Evolutionary conservation across 2,797 vertebrate species (phyloP).

Genomic region (Anolis apletophallus): DNA sequence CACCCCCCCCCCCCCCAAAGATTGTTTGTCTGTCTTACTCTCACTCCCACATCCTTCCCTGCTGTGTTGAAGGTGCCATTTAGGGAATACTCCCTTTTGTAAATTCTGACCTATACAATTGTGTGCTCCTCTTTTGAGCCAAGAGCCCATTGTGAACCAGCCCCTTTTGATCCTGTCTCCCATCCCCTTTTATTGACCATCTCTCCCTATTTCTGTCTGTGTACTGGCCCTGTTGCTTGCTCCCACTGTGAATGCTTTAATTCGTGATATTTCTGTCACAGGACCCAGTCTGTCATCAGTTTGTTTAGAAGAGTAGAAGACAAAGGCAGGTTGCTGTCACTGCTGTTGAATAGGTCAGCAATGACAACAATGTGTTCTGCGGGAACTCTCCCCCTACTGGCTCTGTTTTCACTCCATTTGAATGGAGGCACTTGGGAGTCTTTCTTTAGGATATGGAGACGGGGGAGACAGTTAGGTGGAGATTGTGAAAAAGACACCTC

Average conservation of each 20-base stretch:
- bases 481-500: conserved; percentile 38
- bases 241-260: conserved; percentile 65
- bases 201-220: conserved; percentile 59
- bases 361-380: conserved; percentile 64
- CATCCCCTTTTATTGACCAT: conserved; percentile 65
- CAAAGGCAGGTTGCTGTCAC: conserved; percentile 67
- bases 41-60: conserved; percentile 34
- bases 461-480: conserved; percentile 56
- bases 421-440: conserved; percentile 66
- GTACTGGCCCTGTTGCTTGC: conserved; percentile 60
- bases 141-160: conserved; percentile 57
- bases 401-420: conserved; percentile 66
- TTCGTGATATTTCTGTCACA: conserved; percentile 61
- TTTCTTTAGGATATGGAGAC: conserved; percentile 65
- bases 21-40: conserved; percentile 47
- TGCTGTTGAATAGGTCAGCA: conserved; percentile 67
- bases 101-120: conserved; percentile 58
- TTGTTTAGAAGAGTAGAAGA: conserved; percentile 66
- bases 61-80: conserved; percentile 53
- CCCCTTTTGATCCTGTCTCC: conserved; percentile 65
- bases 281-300: conserved; percentile 52
- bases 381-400: conserved; percentile 67
- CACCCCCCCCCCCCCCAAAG: not conserved
- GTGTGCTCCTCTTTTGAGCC: conserved; percentile 57
- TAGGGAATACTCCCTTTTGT: conserved; percentile 57